These are phyloP conservation scores for Megalops cyprinoides DNA, from an alignment of 2,797 vertebrate genomes.

Conservation along the genomic window DNA sequence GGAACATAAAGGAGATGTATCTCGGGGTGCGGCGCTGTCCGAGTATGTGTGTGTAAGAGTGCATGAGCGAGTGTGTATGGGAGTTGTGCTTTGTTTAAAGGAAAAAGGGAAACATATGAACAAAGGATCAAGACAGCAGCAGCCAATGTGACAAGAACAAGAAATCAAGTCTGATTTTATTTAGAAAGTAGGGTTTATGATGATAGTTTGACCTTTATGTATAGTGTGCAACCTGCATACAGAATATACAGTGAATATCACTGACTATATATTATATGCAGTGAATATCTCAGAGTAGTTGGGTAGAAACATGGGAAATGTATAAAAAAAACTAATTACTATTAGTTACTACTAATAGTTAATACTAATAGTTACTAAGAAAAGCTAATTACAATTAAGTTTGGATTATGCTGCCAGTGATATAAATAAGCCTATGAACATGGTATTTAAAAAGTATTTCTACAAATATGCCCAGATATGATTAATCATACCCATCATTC, in stretches of 20 bases:
- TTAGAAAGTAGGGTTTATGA: too few species aligned
- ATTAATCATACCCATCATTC: constrained; percentile 57
- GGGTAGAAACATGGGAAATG: not conserved
- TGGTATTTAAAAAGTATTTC: constrained; percentile 62
- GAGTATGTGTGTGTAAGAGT: too few species aligned
- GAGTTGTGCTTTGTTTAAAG: not conserved
- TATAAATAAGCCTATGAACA: constrained; percentile 45
- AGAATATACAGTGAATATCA: too few species aligned
- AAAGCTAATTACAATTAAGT: constrained; percentile 67
- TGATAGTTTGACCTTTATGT: too few species aligned
- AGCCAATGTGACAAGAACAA: too few species aligned
- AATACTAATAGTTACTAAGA: too few species aligned
- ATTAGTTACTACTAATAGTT: too few species aligned
- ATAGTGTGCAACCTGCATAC: too few species aligned
- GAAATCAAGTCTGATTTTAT: too few species aligned
- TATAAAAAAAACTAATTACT: constrained; percentile 61
- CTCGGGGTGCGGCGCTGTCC: not conserved
- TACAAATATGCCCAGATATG: constrained; percentile 63
- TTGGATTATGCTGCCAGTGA: constrained; percentile 63
- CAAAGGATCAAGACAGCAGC: too few species aligned
- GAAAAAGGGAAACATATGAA: constrained; percentile 18
- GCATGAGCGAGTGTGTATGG: not conserved
- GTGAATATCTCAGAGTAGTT: too few species aligned
- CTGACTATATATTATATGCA: too few species aligned
- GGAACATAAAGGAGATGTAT: not conserved